These are phyloP conservation scores for Antennarius striatus DNA, from an alignment of 2,113 vertebrate genomes.

Conservation along the genomic window DNA sequence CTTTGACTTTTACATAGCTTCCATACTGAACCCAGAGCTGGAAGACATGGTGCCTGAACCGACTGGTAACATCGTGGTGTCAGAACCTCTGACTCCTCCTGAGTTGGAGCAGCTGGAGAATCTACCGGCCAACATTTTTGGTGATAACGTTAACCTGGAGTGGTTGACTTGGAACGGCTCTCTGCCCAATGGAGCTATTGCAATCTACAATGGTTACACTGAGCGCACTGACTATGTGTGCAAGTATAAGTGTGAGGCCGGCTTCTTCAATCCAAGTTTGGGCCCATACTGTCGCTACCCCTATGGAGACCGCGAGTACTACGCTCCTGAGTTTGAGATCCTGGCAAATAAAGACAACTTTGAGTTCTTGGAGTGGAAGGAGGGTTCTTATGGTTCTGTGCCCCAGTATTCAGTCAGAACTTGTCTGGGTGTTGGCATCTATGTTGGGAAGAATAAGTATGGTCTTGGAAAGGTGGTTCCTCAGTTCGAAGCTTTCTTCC, in stretches of 20 bases:
- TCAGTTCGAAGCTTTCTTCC: constrained; percentile 76
- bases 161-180: constrained; percentile 71
- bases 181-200: constrained; percentile 69
- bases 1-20: constrained; percentile 40
- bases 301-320: constrained; percentile 71
- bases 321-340: constrained; percentile 69
- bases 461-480: constrained; percentile 80
- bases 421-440: constrained; percentile 62
- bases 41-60: constrained; percentile 58
- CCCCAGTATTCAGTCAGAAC: constrained; percentile 69
- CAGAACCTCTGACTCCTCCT: constrained; percentile 40
- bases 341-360: constrained; percentile 79
- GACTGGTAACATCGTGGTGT: background rate
- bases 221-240: constrained; percentile 77
- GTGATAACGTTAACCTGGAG: constrained; percentile 74
- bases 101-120: constrained; percentile 51
- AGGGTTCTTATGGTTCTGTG: constrained; percentile 72
- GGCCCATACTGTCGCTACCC: constrained; percentile 79
- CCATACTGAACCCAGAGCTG: constrained; percentile 65
- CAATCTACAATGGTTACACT: constrained; percentile 78
- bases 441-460: constrained; percentile 80
- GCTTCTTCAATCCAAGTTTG: constrained; percentile 75
- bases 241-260: constrained; percentile 74
- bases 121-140: constrained; percentile 55
- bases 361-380: constrained; percentile 80